Evolutionary conservation across 2,888 invertebrate genomes (phyloP), one percentile per base, ranked within the genome.

Genomic region (Geotrupes spiniger): DNA sequence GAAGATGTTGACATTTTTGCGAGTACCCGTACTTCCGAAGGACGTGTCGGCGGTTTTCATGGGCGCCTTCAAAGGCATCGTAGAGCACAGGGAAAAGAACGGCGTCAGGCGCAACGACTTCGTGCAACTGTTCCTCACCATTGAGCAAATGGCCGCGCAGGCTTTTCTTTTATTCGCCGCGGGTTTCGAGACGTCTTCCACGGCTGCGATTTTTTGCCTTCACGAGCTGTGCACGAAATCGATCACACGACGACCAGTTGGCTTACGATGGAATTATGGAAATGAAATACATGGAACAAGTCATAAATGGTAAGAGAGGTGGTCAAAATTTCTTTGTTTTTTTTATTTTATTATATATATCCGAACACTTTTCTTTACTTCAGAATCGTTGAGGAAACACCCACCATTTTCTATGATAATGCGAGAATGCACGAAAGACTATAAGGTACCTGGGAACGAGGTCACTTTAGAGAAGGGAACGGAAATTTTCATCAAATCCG

Each of bases 111-210:
- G 71, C 17, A 60, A 62, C 25, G 65, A 74, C 46, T 73, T 69
- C 43, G 46, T 74, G 1, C 70, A 73, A 31, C 41, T 70, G 8
- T 60, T 69, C 6, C 26, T 46, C 4, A 42, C 39, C 1, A 28
- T 46, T 4, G 51, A 62, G 0, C 16, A 44, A 14, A 53, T 74
- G 21, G 44, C 61, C 0, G 63, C 73, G 0, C 70, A 74, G 11
- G 59, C 67, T 2, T 57, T 73, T 1, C 63, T 75, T 0, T 74
- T 77, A 53, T 74, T 74, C 49, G 16, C 71, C 1, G 76, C 74
- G n/a, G 75, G 74, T 1, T 74, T 70, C 52, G 75, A 75, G 48
- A 76, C 76, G 0, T 72, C 74, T 0, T 70, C 73, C 1, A 62
- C 69, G 0, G 68, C 70, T 0, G 56, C 76, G 37, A 64, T 65